Conservation (phyloP, 2,113 vertebrate genomes). For the Notothenia rossii region DNA sequence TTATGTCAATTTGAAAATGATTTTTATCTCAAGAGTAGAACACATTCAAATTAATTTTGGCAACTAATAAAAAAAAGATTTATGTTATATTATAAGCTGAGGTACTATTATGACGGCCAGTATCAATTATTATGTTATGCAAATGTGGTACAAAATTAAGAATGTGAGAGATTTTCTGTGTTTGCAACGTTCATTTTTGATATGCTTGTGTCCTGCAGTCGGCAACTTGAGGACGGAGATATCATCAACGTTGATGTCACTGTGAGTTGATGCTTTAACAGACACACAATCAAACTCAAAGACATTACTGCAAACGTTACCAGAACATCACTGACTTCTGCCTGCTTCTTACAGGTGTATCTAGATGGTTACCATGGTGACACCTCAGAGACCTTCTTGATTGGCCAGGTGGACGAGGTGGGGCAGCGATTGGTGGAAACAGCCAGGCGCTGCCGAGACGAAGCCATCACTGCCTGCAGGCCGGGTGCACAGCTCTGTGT, state of each 20-base stretch:
- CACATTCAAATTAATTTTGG: neutral
- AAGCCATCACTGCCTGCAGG: constrained; percentile 93
- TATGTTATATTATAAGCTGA: no score
- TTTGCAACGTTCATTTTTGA: neutral
- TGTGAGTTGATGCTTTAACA: constrained; percentile 81
- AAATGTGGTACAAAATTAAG: neutral
- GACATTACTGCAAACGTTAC: neutral
- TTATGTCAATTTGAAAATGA: neutral
- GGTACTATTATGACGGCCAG: neutral
- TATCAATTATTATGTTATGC: neutral
- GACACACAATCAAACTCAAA: neutral
- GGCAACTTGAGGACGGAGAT: constrained; percentile 95
- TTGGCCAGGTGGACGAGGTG: constrained; percentile 91
- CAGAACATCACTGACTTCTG: neutral
- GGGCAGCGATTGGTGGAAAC: constrained; percentile 90
- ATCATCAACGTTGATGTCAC: constrained; percentile 99
- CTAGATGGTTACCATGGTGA: constrained; percentile 97
- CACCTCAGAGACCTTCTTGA: constrained; percentile 96
- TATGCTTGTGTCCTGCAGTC: constrained; percentile 82
- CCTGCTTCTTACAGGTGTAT: constrained; percentile 86
- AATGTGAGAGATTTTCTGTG: neutral
- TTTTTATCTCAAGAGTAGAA: neutral
- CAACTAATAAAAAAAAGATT: no score
- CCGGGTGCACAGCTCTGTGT: constrained; percentile 89
- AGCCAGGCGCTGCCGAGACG: constrained; percentile 92